A percentile compares a stretch with the other conserved stretches of the same genome.
These are phyloP conservation scores for Psilanteris sp. DNA, from an alignment of 1,140 invertebrate species.

Conservation along the genomic window DNA sequence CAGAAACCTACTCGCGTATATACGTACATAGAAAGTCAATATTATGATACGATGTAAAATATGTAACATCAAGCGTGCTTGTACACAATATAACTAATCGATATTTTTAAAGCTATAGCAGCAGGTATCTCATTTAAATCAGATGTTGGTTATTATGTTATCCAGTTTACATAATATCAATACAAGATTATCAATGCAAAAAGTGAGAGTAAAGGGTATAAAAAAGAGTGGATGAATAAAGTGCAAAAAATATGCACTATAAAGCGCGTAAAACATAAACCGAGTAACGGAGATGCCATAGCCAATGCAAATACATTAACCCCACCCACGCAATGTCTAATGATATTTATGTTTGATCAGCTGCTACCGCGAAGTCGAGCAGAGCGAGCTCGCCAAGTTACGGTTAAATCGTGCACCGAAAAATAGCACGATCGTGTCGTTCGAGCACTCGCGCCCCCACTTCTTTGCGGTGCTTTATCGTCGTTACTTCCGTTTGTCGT, in stretches of 20 bases:
- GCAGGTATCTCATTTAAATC: constrained; percentile 6
- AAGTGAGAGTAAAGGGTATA: background rate
- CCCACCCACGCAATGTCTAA: constrained; percentile 60
- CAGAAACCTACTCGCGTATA: no score
- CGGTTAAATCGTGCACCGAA: constrained; percentile 38
- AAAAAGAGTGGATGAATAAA: constrained; percentile 1
- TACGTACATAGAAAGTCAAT: no score
- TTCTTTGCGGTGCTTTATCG: constrained; percentile 44
- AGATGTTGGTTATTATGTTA: constrained; percentile 14
- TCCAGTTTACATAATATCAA: no score
- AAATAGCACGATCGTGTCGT: constrained; percentile 51
- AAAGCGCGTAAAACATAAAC: constrained; percentile 39
- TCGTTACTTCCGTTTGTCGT: constrained; percentile 52
- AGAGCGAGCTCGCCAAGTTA: constrained; percentile 28
- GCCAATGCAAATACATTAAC: constrained; percentile 72
- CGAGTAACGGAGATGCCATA: constrained; percentile 48
- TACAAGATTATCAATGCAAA: no score
- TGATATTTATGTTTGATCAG: constrained; percentile 75
- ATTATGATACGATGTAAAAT: constrained; percentile 16
- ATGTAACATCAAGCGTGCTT: constrained; percentile 2
- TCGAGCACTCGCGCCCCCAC: constrained; percentile 8
- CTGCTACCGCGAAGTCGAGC: constrained; percentile 60
- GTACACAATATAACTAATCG: no score
- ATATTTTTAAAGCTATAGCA: constrained; percentile 1
- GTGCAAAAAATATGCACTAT: background rate